Evolutionary conservation across 2,888 invertebrate species (phyloP).

Genomic region (Choristoneura rosaceana): DNA sequence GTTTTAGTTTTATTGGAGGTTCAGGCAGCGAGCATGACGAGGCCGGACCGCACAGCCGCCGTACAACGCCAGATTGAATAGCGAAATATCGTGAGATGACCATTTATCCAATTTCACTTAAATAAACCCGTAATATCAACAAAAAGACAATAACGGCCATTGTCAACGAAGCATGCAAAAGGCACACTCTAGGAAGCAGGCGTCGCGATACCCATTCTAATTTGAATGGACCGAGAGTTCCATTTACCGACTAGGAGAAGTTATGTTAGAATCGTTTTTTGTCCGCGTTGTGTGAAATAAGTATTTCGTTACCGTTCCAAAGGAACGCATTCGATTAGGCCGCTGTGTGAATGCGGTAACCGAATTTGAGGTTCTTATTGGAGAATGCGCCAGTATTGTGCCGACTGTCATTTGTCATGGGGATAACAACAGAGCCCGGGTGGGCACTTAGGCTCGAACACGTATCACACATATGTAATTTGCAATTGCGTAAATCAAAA

Average conservation of each 20-base stretch:
- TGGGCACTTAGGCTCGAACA: not conserved
- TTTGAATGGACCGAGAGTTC: slow-evolving; percentile 55
- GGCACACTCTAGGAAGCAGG: slow-evolving; percentile 48
- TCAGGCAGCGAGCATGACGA: slow-evolving; percentile 59
- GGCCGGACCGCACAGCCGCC: slow-evolving; percentile 63
- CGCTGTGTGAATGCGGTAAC: slow-evolving; percentile 69
- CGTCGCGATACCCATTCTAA: slow-evolving; percentile 59
- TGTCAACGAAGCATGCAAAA: slow-evolving; percentile 65
- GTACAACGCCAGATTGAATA: slow-evolving; percentile 73
- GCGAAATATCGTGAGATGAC: slow-evolving; percentile 77
- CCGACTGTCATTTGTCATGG: slow-evolving; percentile 9
- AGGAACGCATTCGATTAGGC: slow-evolving; percentile 67
- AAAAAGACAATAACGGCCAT: slow-evolving; percentile 74
- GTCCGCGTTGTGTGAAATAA: slow-evolving; percentile 64
- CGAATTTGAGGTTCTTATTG: slow-evolving; percentile 53
- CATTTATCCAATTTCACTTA: slow-evolving; percentile 86
- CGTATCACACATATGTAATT: not conserved
- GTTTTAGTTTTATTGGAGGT: slow-evolving; percentile 62
- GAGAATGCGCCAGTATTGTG: slow-evolving; percentile 36
- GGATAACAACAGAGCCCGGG: not conserved
- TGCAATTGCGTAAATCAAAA: not conserved
- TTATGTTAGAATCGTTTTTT: slow-evolving; percentile 59
- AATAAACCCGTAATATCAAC: slow-evolving; percentile 82
- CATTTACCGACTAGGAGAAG: slow-evolving; percentile 51
- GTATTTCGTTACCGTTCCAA: slow-evolving; percentile 75